Evolutionary conservation across 2,113 vertebrate genomes (phyloP).

Genomic region (Hylia prasina): DNA sequence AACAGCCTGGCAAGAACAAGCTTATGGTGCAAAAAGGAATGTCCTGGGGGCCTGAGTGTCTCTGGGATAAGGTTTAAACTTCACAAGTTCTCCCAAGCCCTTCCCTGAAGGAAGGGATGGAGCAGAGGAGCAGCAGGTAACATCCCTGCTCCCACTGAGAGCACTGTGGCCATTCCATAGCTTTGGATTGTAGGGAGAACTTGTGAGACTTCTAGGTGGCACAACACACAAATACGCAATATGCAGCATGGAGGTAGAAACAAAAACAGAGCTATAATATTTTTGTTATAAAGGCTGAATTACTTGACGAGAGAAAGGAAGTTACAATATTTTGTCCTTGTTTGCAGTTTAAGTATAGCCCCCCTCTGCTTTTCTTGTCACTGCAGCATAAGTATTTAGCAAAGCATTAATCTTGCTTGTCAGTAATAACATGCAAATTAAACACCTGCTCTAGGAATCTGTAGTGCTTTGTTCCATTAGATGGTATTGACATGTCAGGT

Average conservation of each 20-base stretch:
- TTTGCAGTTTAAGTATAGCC: not conserved
- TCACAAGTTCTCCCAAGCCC: not conserved
- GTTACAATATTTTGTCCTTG: not conserved
- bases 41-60: not conserved
- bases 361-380: not conserved
- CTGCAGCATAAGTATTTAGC: constrained; percentile 19
- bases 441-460: constrained; percentile 56
- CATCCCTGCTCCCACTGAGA: not conserved
- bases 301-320: not conserved
- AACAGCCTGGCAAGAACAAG: not conserved
- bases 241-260: not conserved
- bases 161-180: rapidly evolving
- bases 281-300: not conserved
- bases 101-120: not conserved
- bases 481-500: constrained; percentile 37
- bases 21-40: not conserved
- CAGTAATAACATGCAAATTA: constrained; percentile 58
- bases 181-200: not conserved
- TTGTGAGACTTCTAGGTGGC: not conserved
- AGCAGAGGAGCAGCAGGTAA: not conserved
- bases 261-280: not conserved
- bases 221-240: not conserved
- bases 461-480: constrained; percentile 44
- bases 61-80: not conserved
- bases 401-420: constrained; percentile 56